Evolutionary conservation across 2,113 vertebrate genomes (phyloP), one percentile per base, ranked within the genome.

Genomic region (Drymodes brunneopygia): DNA sequence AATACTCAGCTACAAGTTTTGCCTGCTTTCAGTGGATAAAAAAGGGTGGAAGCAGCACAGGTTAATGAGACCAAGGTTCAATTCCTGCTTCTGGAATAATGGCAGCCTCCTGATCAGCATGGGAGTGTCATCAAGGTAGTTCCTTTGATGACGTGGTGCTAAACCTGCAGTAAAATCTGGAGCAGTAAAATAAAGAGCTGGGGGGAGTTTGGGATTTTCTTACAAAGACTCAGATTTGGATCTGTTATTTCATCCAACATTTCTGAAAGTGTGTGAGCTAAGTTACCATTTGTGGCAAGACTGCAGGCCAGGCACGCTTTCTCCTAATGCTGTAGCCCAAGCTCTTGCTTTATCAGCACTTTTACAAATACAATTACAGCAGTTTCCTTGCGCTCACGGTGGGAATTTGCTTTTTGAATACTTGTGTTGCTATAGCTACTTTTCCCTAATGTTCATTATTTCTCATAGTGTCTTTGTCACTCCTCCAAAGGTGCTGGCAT

Each of bases 391-490:
- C 10, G 9, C 36, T 90, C 10, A 11, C 38, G 35, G 69, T 78
- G 56, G 27, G 56, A 40, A 31, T 84, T 94, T 84, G 44, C 48
- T 78, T 81, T 91, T 44, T 79, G 90, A 81, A 35, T 75, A 12
- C 61, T 64, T 40, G 61, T 51, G 87, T 94, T 94, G 87, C 90
- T 94, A 92, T 89, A 91, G 93, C 65, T 83, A 78, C 92, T 28
- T 92, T 91, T 95, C 51, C 57, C 84, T 73, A 27, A 91, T 58
- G 78, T 87, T 93, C 53, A 31, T 87, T 90, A 71, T 82, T 90
- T 91, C 90, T 45, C 58, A 11, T 84, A 35, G 81, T 69, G 87
- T 82, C 78, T 36, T 74, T 93, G 92, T 91, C 78, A 60, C 19
- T 81, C 48, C 79, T 94, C 81, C 87, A 91, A 86, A 81, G 87